Conservation (phyloP, 2,113 vertebrate genomes). For the Lampris incognitus region DNA sequence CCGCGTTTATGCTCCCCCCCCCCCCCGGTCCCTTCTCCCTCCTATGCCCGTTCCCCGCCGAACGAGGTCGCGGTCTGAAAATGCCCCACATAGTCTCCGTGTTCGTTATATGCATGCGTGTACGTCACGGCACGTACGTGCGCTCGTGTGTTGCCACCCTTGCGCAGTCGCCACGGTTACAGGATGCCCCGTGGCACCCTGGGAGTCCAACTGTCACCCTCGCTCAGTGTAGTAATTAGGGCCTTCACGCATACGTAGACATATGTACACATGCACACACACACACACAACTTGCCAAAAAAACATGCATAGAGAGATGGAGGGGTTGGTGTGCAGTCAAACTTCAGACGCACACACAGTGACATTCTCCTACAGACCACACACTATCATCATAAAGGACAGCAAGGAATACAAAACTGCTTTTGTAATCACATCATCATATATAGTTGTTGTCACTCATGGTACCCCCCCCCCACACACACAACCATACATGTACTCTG, state of each 20-base stretch:
- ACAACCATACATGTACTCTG: neutral
- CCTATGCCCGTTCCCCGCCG: slow-evolving; percentile 46
- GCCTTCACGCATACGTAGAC: slow-evolving; percentile 31
- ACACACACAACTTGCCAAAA: slow-evolving; percentile 22
- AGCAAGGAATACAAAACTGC: slow-evolving; percentile 2
- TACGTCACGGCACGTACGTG: neutral
- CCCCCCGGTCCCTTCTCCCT: slow-evolving; percentile 46
- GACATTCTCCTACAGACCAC: slow-evolving; percentile 2
- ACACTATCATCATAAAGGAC: slow-evolving; percentile 1
- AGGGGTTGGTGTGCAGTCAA: slow-evolving; percentile 7
- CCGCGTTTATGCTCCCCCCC: slow-evolving; percentile 10
- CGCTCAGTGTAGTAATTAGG: slow-evolving; percentile 80
- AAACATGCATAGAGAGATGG: slow-evolving; percentile 2
- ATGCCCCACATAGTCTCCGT: slow-evolving; percentile 73
- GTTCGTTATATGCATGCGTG: slow-evolving; percentile 14
- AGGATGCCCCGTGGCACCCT: slow-evolving; percentile 78
- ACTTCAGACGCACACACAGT: slow-evolving; percentile 11
- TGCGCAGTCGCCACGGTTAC: slow-evolving; percentile 73
- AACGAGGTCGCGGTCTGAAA: slow-evolving; percentile 81
- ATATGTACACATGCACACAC: slow-evolving; percentile 47
- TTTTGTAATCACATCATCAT: slow-evolving; percentile 3
- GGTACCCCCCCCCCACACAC: neutral
- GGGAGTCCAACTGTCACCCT: slow-evolving; percentile 79
- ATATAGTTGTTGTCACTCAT: slow-evolving; percentile 12
- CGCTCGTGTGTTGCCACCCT: slow-evolving; percentile 53